These are phyloP conservation scores for Lepidonotus clava DNA, from an alignment of 2,888 invertebrate species.

Conservation along the genomic window DNA sequence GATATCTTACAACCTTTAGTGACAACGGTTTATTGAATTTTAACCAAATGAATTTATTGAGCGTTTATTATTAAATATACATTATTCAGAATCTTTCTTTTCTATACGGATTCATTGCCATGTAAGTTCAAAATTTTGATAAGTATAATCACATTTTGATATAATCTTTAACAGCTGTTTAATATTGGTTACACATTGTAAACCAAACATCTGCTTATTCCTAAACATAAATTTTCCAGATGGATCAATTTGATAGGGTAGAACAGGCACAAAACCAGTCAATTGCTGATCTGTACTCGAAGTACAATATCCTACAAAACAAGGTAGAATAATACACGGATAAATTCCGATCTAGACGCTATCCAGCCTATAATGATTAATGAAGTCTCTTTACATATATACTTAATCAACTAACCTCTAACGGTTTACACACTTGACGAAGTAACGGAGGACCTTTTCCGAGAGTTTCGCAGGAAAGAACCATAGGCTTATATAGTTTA, in stretches of 20 bases:
- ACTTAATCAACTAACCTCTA: background rate
- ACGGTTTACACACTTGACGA: background rate
- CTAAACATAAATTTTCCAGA: background rate
- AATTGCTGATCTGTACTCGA: slow-evolving; percentile 23
- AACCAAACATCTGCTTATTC: no score
- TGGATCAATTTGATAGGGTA: slow-evolving; percentile 6
- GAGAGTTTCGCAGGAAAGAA: no score
- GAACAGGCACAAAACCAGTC: slow-evolving; percentile 22
- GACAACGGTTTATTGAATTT: no score
- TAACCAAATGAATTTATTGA: no score
- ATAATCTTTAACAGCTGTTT: no score
- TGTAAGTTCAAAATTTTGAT: no score
- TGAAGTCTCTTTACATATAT: background rate
- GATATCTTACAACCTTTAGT: background rate
- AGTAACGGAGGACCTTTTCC: no score
- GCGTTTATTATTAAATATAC: background rate
- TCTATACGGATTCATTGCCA: no score
- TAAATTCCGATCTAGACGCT: background rate
- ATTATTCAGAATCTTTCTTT: no score
- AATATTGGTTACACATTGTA: no score
- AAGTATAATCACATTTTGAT: no score
- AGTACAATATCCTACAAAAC: background rate
- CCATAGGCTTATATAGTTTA: no score
- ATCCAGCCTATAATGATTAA: background rate
- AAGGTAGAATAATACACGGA: background rate